Evolutionary conservation across 2,797 vertebrate species (phyloP).

Genomic region (Cirrhinus mrigala): DNA sequence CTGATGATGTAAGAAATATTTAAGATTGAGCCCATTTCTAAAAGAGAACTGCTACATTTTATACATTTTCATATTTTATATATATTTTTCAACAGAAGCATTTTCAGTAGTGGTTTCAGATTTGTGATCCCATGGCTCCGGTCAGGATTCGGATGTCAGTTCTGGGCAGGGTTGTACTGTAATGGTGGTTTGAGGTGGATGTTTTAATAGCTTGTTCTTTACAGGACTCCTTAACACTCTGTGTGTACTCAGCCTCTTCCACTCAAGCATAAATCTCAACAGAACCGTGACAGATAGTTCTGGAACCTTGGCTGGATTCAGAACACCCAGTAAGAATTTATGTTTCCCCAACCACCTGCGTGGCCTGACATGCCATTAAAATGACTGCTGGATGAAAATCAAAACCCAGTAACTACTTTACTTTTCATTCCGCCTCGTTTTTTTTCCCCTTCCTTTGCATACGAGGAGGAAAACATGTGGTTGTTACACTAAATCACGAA

Average conservation of each 20-base stretch:
- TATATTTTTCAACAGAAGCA: no score
- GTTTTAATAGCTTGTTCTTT: constrained; percentile 52
- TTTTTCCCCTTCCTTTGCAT: constrained; percentile 17
- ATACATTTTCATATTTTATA: no score
- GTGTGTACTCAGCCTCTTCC: constrained; percentile 51
- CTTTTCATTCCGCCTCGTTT: constrained; percentile 22
- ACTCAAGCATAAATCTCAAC: constrained; percentile 57
- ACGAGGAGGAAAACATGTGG: constrained; percentile 18
- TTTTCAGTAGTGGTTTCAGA: neutral
- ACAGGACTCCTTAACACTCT: constrained; percentile 52
- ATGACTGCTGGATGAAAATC: constrained; percentile 40
- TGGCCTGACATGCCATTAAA: constrained; percentile 52
- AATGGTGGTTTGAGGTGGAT: constrained; percentile 20
- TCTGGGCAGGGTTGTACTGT: constrained; percentile 12
- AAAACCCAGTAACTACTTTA: constrained; percentile 46
- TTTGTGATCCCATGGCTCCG: neutral
- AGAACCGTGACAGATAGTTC: constrained; percentile 49
- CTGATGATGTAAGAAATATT: neutral
- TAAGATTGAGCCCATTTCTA: neutral
- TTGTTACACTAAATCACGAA: constrained; percentile 10
- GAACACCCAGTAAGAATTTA: constrained; percentile 54
- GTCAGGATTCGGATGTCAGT: neutral
- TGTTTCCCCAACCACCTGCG: constrained; percentile 46
- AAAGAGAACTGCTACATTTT: neutral
- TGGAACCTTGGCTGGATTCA: constrained; percentile 36